Percentiles rank a stretch among this genome's conserved stretches.
Evolutionary conservation across 2,113 vertebrate genomes (phyloP).

Genomic region (Paradisaea rubra): DNA sequence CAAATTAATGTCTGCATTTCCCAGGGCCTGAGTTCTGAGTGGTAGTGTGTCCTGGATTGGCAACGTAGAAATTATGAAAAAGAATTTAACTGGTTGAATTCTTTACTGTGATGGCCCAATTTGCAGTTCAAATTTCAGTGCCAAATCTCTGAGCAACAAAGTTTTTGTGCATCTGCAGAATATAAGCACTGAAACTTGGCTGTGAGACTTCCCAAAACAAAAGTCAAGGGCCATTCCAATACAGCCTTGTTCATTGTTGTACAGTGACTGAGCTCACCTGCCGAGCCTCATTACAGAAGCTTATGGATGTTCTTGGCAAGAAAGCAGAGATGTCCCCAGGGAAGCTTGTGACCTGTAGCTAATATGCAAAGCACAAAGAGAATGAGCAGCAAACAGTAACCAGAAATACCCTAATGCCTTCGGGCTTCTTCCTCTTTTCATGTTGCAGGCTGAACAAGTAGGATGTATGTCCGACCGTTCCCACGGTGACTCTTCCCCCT

Average conservation of each 20-base stretch:
- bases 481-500: background rate
- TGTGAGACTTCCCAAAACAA: background rate
- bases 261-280: background rate
- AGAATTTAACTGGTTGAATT: background rate
- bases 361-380: background rate
- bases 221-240: background rate
- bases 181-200: background rate
- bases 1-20: background rate
- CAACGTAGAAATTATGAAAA: background rate
- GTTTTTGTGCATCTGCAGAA: background rate
- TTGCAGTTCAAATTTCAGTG: background rate
- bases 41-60: background rate
- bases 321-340: background rate
- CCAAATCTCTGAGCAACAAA: background rate
- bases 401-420: background rate
- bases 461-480: background rate
- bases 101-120: background rate
- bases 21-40: background rate
- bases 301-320: constrained; percentile 28
- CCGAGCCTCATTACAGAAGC: background rate
- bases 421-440: background rate
- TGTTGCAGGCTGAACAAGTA: background rate
- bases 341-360: background rate
- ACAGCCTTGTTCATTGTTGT: background rate
- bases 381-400: background rate